phyloP scores from a whole-genome alignment of 1,140 invertebrate species.

The Belonocnema kinseyi region DNA sequence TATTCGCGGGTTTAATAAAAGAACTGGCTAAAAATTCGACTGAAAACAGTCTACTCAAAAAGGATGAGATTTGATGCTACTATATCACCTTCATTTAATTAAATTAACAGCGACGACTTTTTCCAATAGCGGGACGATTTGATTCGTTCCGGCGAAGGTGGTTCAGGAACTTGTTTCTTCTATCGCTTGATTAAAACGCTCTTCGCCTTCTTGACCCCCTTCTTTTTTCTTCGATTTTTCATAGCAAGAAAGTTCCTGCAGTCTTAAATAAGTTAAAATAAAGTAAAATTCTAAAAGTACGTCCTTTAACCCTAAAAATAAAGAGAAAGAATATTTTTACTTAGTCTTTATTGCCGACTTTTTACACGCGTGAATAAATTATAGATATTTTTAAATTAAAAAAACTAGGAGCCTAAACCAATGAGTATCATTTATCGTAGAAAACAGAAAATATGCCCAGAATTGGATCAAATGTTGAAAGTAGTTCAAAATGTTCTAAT shows the following conservation, averaged over 20 bases:
- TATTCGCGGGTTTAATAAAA: conserved; percentile 18
- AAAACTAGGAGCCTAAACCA: too few relatives aligned
- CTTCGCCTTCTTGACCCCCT: too few relatives aligned
- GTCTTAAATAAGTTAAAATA: too few relatives aligned
- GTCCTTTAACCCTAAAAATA: background rate
- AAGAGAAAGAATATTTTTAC: background rate
- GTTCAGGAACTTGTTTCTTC: background rate
- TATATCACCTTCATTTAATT: background rate
- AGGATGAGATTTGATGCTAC: background rate
- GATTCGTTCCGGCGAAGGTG: background rate
- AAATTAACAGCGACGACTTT: conserved; percentile 6
- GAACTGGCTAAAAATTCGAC: conserved; percentile 23
- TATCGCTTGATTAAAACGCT: background rate
- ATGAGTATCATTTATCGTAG: too few relatives aligned
- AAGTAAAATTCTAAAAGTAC: background rate
- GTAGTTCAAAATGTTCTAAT: too few relatives aligned
- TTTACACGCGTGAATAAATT: too few relatives aligned
- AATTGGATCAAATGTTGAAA: too few relatives aligned
- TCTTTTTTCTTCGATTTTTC: too few relatives aligned
- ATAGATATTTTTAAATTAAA: too few relatives aligned
- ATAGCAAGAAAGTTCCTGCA: too few relatives aligned
- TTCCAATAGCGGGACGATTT: background rate
- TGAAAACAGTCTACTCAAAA: conserved; percentile 2
- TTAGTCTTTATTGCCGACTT: too few relatives aligned
- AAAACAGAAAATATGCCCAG: too few relatives aligned